Evolutionary conservation across 2,888 invertebrate genomes (phyloP).

Genomic region (Hypercompe scribonia): DNA sequence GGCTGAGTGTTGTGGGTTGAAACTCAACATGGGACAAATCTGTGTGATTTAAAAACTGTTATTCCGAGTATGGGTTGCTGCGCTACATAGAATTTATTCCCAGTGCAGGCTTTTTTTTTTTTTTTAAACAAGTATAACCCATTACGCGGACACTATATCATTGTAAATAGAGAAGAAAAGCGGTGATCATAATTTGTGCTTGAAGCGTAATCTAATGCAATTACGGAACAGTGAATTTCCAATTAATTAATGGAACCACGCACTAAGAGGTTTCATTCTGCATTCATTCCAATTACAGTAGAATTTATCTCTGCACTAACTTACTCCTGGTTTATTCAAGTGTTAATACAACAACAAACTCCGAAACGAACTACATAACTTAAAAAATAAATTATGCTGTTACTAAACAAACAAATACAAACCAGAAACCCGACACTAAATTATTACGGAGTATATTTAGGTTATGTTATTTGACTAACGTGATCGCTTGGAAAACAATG

Average conservation of each 20-base stretch:
- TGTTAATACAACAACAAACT: not conserved
- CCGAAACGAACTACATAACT: not conserved
- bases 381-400: conserved; percentile 41
- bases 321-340: not conserved
- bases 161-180: no score
- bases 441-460: conserved; percentile 38
- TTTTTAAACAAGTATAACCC: no score
- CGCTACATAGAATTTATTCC: no score
- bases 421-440: conserved; percentile 36
- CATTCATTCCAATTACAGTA: not conserved
- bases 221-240: no score
- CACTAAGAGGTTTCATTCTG: not conserved
- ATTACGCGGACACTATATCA: no score
- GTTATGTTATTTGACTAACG: conserved; percentile 26
- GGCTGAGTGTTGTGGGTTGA: no score
- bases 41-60: no score
- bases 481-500: conserved; percentile 7
- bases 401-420: conserved; percentile 44
- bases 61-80: no score
- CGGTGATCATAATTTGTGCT: no score
- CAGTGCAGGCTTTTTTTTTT: no score
- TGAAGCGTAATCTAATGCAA: no score
- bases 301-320: not conserved
- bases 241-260: not conserved
- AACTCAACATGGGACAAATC: no score